Evolutionary conservation across 2,113 vertebrate genomes (phyloP).

Genomic region (Rhegmatorhina hoffmannsi): DNA sequence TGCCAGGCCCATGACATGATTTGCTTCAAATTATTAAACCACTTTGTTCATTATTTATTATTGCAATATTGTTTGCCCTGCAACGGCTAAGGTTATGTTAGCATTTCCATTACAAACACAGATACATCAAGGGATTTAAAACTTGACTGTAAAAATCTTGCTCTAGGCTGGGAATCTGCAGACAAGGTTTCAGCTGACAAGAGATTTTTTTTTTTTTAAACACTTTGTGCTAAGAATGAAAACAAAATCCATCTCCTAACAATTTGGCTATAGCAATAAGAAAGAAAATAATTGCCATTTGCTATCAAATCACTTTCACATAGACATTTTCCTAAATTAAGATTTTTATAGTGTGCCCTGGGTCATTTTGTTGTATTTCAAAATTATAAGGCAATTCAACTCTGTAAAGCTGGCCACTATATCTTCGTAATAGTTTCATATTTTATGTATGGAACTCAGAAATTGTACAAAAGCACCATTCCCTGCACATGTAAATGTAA

Average conservation of each 20-base stretch:
- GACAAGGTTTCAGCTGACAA: slow-evolving; percentile 21
- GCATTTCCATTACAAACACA: slow-evolving; percentile 51
- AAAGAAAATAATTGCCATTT: slow-evolving; percentile 31
- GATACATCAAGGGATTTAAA: slow-evolving; percentile 59
- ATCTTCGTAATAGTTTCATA: slow-evolving; percentile 4
- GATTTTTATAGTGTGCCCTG: slow-evolving; percentile 25
- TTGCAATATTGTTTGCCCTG: slow-evolving; percentile 37
- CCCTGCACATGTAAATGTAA: background rate
- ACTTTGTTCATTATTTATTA: slow-evolving; percentile 61
- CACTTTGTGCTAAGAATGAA: background rate
- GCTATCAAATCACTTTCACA: slow-evolving; percentile 23
- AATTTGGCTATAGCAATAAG: background rate
- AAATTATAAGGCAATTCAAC: slow-evolving; percentile 41
- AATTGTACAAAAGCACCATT: background rate
- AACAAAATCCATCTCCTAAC: slow-evolving; percentile 21
- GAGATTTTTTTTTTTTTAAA: background rate
- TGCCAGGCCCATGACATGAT: slow-evolving; percentile 9
- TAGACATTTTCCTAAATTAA: slow-evolving; percentile 35
- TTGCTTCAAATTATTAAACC: slow-evolving; percentile 49
- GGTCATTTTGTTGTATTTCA: slow-evolving; percentile 45
- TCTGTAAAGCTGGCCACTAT: background rate
- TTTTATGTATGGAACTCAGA: slow-evolving; percentile 34
- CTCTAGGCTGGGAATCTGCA: slow-evolving; percentile 35
- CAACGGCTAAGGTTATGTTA: slow-evolving; percentile 47
- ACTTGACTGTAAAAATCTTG: slow-evolving; percentile 25